Conservation (phyloP, 2,113 vertebrate species). For the Myotis davidii region DNA sequence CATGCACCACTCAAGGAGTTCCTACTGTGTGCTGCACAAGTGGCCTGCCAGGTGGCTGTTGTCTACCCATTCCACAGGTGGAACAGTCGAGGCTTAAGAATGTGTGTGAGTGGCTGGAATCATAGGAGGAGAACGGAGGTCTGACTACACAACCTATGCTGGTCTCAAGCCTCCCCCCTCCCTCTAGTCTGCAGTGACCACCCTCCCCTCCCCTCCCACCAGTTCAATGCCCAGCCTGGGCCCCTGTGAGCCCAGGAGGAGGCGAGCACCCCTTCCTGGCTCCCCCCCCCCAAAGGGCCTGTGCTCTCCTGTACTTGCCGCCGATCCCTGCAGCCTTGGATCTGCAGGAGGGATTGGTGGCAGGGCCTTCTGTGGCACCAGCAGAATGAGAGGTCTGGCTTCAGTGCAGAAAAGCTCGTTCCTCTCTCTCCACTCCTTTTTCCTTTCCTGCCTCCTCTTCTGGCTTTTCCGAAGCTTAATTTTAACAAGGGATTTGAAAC, state of each 20-base stretch:
- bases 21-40: neutral
- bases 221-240: neutral
- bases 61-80: neutral
- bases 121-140: too few relatives aligned
- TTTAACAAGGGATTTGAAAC: constrained; percentile 49
- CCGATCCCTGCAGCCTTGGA: neutral
- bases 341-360: neutral
- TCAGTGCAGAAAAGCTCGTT: neutral
- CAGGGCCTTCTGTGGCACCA: neutral
- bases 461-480: constrained; percentile 23
- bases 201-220: too few relatives aligned
- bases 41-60: neutral
- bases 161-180: neutral
- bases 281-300: neutral
- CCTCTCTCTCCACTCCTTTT: neutral
- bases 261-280: neutral
- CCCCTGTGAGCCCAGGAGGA: neutral
- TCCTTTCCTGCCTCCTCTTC: neutral
- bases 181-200: neutral
- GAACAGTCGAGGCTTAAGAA: neutral
- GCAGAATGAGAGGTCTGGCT: constrained; percentile 19
- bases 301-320: neutral
- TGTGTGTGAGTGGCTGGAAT: neutral
- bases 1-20: neutral
- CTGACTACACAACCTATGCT: rapidly evolving